Conservation (phyloP, 2,888 invertebrate genomes). For the Timema cristinae region DNA sequence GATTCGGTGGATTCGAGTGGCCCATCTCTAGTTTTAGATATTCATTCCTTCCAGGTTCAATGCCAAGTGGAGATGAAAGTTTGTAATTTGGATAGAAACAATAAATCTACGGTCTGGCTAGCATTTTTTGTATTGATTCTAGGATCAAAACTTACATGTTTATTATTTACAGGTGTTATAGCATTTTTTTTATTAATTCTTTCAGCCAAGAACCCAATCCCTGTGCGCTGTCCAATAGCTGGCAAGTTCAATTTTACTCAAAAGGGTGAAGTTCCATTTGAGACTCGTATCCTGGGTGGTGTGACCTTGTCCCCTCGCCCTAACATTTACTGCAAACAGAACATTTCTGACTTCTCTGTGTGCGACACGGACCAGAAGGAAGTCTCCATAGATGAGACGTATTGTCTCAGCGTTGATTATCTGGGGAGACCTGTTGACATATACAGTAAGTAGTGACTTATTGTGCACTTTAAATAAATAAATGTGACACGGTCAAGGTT, state of each 20-base stretch:
- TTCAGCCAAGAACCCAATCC: conserved; percentile 77
- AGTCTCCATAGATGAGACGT: conserved; percentile 88
- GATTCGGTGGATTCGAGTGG: too few species aligned
- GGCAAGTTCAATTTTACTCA: conserved; percentile 95
- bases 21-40: too few species aligned
- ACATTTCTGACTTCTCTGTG: conserved; percentile 92
- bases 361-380: conserved; percentile 95
- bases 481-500: too few species aligned
- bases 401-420: conserved; percentile 95
- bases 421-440: conserved; percentile 92
- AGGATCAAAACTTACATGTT: too few species aligned
- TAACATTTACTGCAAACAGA: conserved; percentile 86
- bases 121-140: too few species aligned
- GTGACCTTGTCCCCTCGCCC: conserved; percentile 92
- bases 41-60: too few species aligned
- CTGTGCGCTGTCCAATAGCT: conserved; percentile 92
- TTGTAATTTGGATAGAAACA: too few species aligned
- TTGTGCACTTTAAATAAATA: too few species aligned
- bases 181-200: conserved; percentile 19
- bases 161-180: too few species aligned
- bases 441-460: conserved; percentile 58
- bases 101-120: too few species aligned
- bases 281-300: conserved; percentile 92
- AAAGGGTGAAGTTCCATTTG: conserved; percentile 82
- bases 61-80: too few species aligned